Conservation (phyloP, 2,888 invertebrate species). For the Brenthis hecate region DNA sequence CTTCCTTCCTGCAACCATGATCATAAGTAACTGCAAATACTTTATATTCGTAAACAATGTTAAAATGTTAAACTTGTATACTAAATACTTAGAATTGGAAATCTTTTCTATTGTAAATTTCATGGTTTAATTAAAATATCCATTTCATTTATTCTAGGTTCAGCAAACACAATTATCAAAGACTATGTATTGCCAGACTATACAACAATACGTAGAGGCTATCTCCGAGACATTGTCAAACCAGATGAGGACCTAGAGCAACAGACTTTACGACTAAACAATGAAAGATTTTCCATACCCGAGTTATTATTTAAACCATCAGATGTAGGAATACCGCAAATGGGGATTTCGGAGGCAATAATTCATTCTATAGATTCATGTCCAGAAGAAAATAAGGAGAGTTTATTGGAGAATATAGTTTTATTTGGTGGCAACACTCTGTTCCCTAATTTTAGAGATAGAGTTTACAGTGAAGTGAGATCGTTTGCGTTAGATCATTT, state of each 20-base stretch:
- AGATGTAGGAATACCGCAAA: slow-evolving; percentile 94
- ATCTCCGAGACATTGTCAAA: slow-evolving; percentile 64
- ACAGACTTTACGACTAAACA: slow-evolving; percentile 93
- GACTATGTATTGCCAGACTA: slow-evolving; percentile 99
- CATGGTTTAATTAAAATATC: neutral
- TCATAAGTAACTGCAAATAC: too few species aligned
- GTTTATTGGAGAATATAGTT: slow-evolving; percentile 91
- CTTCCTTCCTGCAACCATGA: too few species aligned
- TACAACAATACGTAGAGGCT: slow-evolving; percentile 93
- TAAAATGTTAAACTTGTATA: too few species aligned
- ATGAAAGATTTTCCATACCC: slow-evolving; percentile 97
- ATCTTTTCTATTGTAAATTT: neutral
- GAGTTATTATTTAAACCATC: slow-evolving; percentile 97
- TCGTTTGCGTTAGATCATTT: slow-evolving; percentile 89
- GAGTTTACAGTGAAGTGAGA: slow-evolving; percentile 85
- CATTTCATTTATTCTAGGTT: slow-evolving; percentile 54
- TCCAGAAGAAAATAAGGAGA: slow-evolving; percentile 88
- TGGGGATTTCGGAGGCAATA: slow-evolving; percentile 96
- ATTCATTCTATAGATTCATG: slow-evolving; percentile 89
- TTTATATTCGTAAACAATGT: too few species aligned
- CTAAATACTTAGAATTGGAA: too few species aligned
- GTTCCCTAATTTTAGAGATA: slow-evolving; percentile 92
- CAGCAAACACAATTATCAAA: slow-evolving; percentile 87
- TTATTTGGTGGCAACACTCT: slow-evolving; percentile 90
- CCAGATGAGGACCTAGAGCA: slow-evolving; percentile 81